Conservation (phyloP, 2,113 vertebrate genomes). For the Chaetops frenatus region DNA sequence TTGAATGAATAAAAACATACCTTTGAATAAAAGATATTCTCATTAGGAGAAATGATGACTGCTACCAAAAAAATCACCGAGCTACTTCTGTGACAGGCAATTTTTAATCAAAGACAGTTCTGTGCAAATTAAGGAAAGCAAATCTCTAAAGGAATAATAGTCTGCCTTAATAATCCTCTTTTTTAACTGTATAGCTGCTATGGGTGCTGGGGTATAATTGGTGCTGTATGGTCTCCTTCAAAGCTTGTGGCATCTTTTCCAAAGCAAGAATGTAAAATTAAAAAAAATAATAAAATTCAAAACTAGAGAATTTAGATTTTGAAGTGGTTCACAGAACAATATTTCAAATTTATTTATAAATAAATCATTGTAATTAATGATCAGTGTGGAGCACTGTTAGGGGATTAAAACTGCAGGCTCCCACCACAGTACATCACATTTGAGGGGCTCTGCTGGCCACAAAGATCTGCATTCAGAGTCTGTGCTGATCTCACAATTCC, state of each 20-base stretch:
- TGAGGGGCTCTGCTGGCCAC: neutral
- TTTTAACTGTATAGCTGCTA: neutral
- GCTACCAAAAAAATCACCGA: neutral
- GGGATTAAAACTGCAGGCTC: neutral
- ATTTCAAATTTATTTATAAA: neutral
- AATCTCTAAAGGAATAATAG: neutral
- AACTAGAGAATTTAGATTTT: neutral
- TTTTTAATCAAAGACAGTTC: constrained; percentile 18
- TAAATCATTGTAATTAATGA: neutral
- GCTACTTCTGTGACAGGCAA: neutral
- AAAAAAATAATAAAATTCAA: neutral
- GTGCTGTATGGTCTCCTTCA: neutral
- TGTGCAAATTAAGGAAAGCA: neutral
- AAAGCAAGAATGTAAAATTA: neutral
- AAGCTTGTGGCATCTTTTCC: neutral
- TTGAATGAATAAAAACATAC: neutral
- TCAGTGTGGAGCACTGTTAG: neutral
- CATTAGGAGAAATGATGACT: neutral
- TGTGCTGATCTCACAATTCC: neutral
- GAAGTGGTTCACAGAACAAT: neutral
- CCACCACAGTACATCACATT: accelerated
- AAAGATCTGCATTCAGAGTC: neutral
- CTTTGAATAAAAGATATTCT: neutral
- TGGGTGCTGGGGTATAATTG: neutral
- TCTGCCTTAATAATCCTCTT: neutral